These are phyloP conservation scores for Callithrix jacchus DNA, from an alignment of 2,113 vertebrate genomes.

Conservation along the genomic window DNA sequence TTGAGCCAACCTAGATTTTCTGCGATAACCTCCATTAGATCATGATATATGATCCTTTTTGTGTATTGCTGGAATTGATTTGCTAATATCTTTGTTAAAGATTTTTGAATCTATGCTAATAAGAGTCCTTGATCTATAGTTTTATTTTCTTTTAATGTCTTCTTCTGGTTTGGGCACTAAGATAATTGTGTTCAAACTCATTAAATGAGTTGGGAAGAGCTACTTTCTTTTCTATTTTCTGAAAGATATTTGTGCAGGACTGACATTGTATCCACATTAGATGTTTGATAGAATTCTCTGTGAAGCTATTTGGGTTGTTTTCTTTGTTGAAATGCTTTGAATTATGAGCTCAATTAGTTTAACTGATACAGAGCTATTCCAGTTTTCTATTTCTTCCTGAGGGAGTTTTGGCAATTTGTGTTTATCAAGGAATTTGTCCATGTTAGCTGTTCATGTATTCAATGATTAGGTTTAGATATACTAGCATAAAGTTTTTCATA, in stretches of 20 bases:
- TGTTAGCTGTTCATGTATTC: neutral
- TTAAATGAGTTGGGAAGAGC: neutral
- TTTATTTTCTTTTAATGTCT: neutral
- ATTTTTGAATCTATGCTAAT: neutral
- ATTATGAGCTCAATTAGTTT: neutral
- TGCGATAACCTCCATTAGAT: neutral
- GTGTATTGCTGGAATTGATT: neutral
- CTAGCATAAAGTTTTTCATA: neutral
- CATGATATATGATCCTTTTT: neutral
- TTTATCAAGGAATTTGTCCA: neutral
- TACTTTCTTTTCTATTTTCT: neutral
- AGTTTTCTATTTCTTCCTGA: neutral
- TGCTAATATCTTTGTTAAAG: neutral
- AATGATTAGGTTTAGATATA: neutral
- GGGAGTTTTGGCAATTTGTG: neutral
- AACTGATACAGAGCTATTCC: neutral
- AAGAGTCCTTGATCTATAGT: neutral
- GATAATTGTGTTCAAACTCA: neutral
- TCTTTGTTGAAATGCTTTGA: neutral
- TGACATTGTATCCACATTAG: neutral
- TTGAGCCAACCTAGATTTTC: neutral
- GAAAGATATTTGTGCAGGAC: neutral
- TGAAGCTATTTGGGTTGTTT: neutral
- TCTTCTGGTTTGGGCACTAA: neutral
- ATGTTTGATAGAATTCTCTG: neutral